Evolutionary conservation across 1,140 invertebrate species (phyloP), one percentile per base, ranked within the genome.

Genomic region (Sycobia sp.): DNA sequence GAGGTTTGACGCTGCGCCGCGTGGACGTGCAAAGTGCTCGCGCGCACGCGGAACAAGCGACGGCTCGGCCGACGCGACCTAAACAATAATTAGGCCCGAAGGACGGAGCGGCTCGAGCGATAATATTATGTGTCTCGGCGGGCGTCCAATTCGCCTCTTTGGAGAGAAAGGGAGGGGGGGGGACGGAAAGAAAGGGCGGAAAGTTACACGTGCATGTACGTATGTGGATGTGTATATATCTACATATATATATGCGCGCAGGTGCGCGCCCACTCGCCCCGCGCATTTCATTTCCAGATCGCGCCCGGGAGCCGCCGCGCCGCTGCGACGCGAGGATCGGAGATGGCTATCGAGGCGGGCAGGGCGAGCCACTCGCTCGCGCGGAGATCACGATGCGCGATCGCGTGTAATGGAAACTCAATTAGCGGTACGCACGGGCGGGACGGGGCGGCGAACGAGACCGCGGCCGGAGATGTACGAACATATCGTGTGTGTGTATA

Each of bases 331-430:
- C n/a, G n/a, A n/a, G n/a, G n/a, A n/a, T n/a, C n/a, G n/a, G n/a
- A n/a, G n/a, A n/a, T n/a, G n/a, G n/a, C n/a, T n/a, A n/a, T n/a
- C n/a, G n/a, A n/a, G n/a, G n/a, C n/a, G 29, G 29, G 5, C 29
- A 11, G 29, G 29, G 29, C 29, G 11, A 11, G 29, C 29, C 29
- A 11, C 8, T 27, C 22, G 11, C 4, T 0, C 22, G 1, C 43
- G 16, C 10, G 3, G 16, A n/a, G 18, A 41, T 41, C 39, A 10
- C 18, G 16, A 18, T 20, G 16, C n/a, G n/a, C 20, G 16, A 3
- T 9, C 20, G 55, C 57, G 60, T 69, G 65, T 69, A 71, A 69
- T 70, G 67, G 67, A 71, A 71, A 73, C 68, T 69, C 66, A 70
- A 73, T 73, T 70, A 73, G 66, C 68, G 7, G 5, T 7, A 10